Base-by-base conservation (phyloP, 2,113 vertebrate genomes). In the Pyrgilauda ruficollis region DNA sequence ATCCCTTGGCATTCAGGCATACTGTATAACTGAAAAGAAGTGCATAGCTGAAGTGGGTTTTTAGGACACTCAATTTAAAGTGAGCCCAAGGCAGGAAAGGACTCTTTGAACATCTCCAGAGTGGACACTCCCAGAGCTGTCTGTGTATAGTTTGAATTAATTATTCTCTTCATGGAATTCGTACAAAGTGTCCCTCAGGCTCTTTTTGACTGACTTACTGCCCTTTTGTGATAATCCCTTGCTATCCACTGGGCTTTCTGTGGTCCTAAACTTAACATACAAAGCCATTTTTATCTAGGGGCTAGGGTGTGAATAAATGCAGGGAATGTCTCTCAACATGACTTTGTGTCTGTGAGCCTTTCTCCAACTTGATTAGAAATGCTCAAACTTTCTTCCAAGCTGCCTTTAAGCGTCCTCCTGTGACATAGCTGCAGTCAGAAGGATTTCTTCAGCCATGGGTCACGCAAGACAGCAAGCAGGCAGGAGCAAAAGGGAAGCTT, bases 141-240 rank as follows among this genome's bases (percentile, higher is more conserved):
- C 84, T 87, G 90, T 96, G 79, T 93, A 82, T 88, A 87, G 64
- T 94, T 90, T 91, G 69, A 94, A 96, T 96, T 95, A 92, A 95
- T 90, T 91, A 92, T 79, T 92, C 84, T 28, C 90, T 93, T 87
- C 75, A 92, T 83, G 70, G 87, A 96, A 95, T 86, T 94, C 6
- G 78, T 90, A 93, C 94, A 94, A 95, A 89, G 73, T 90, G 92
- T 93, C 84, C 90, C 84, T 39, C 59, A 55, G 90, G 92, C 94
- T 94, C 90, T 92, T 89, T 94, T 37, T 92, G 79, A 89, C 86
- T 94, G 96, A 74, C 89, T 94, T 84, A 68, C 55, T 96, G 93
- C 90, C 96, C 93, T 95, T 96, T 96, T 95, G 91, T 89, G 94
- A 95, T 96, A 97, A 97, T 97, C 97, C 96, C 70, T 90, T 72